Evolutionary conservation across 2,888 invertebrate species (phyloP).

Genomic region (Caenorhabditis zanzibari): DNA sequence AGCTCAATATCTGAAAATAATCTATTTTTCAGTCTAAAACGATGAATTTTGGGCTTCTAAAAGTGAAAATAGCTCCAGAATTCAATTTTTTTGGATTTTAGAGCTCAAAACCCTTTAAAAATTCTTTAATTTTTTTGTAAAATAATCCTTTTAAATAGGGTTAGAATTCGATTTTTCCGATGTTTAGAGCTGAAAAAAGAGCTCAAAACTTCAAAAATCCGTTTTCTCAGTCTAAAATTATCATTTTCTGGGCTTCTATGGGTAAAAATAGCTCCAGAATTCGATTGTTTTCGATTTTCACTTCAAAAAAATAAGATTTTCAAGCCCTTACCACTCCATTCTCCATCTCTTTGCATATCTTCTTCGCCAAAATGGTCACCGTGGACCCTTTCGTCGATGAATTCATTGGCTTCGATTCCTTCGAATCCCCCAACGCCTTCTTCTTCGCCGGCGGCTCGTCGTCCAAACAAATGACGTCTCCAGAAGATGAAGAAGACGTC

Average conservation of each 20-base stretch:
- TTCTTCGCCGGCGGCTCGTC: constrained; percentile 42
- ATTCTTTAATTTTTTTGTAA: too few species aligned
- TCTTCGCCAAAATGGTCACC: constrained; percentile 14
- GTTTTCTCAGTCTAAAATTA: too few species aligned
- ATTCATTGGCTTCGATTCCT: background rate
- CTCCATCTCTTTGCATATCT: constrained; percentile 22
- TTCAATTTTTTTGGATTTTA: too few species aligned
- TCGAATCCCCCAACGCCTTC: background rate
- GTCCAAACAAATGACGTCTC: constrained; percentile 5
- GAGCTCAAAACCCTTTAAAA: too few species aligned
- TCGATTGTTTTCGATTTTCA: too few species aligned
- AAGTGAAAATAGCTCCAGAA: background rate
- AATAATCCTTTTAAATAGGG: too few species aligned
- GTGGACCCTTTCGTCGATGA: constrained; percentile 3
- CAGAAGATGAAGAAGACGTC: background rate
- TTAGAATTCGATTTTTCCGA: background rate
- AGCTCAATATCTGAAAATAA: too few species aligned
- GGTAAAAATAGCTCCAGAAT: background rate
- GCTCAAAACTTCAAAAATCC: too few species aligned
- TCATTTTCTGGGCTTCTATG: constrained; percentile 8
- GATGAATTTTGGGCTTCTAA: constrained; percentile 7
- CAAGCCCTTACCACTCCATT: background rate
- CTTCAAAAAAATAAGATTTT: too few species aligned
- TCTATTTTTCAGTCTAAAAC: too few species aligned
- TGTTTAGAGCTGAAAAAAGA: background rate